These are phyloP conservation scores for Oxyura jamaicensis DNA, from an alignment of 2,113 vertebrate species.

Conservation along the genomic window DNA sequence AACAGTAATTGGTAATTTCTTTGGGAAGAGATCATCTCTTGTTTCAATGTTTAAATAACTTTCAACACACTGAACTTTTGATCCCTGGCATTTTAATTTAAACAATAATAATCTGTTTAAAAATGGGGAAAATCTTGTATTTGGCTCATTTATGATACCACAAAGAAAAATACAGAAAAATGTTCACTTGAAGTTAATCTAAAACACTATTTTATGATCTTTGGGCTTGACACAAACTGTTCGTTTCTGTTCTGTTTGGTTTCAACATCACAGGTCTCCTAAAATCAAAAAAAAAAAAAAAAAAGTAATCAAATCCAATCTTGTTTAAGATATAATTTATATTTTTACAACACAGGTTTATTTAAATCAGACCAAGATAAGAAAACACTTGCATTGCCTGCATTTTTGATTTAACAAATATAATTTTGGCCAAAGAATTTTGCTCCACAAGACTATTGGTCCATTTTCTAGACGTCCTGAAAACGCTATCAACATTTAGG, in stretches of 20 bases:
- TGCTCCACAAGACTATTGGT: background rate
- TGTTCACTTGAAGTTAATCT: background rate
- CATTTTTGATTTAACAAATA: background rate
- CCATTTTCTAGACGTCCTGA: background rate
- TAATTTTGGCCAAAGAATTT: background rate
- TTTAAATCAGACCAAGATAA: background rate
- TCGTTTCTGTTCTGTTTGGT: background rate
- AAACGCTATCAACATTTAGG: background rate
- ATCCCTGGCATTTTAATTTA: background rate
- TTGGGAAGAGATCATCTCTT: background rate
- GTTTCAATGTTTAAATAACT: background rate
- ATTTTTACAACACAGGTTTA: background rate
- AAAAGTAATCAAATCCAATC: background rate
- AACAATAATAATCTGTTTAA: background rate
- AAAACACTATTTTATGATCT: background rate
- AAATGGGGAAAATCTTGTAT: background rate
- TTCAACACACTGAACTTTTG: background rate
- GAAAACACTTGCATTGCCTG: background rate
- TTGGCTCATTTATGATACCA: background rate
- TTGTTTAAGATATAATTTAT: background rate
- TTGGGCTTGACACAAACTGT: background rate
- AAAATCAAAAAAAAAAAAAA: background rate
- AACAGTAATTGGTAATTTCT: background rate
- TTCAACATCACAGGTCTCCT: background rate
- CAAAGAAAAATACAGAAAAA: background rate